Conservation (phyloP, 2,797 vertebrate species). For the Sciurus carolinensis region DNA sequence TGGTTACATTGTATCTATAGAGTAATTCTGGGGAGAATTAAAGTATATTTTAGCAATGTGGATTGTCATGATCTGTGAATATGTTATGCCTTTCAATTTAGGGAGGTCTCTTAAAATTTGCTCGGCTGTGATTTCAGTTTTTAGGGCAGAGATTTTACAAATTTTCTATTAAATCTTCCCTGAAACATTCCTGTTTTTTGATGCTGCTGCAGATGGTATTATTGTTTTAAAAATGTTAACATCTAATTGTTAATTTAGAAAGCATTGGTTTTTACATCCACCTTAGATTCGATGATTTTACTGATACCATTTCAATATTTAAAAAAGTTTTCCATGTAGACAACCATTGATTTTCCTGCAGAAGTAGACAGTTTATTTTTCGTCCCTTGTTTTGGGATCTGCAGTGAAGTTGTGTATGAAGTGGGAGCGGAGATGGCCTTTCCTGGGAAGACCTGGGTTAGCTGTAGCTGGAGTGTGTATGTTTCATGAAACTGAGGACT, state of each 20-base stretch:
- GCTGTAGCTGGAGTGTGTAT: neutral
- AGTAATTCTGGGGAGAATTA: neutral
- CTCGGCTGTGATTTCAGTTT: no score
- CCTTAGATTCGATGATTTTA: neutral
- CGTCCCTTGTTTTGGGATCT: neutral
- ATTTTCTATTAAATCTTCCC: neutral
- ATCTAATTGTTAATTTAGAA: neutral
- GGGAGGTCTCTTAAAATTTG: no score
- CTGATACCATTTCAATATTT: neutral
- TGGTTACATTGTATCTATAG: neutral
- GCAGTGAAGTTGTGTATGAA: neutral
- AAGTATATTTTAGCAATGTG: neutral
- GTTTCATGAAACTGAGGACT: neutral
- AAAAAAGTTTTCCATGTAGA: neutral
- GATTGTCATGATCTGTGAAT: neutral
- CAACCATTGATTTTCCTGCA: no score
- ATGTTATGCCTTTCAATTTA: neutral
- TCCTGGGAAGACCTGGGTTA: neutral
- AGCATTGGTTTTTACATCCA: neutral
- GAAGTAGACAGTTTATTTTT: neutral
- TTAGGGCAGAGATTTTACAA: neutral
- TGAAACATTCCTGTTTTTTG: neutral
- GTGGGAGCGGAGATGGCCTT: neutral
- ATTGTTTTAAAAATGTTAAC: neutral
- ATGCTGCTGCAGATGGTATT: neutral